Evolutionary conservation across 2,888 invertebrate species (phyloP).

Genomic region (Lycia hirtaria): DNA sequence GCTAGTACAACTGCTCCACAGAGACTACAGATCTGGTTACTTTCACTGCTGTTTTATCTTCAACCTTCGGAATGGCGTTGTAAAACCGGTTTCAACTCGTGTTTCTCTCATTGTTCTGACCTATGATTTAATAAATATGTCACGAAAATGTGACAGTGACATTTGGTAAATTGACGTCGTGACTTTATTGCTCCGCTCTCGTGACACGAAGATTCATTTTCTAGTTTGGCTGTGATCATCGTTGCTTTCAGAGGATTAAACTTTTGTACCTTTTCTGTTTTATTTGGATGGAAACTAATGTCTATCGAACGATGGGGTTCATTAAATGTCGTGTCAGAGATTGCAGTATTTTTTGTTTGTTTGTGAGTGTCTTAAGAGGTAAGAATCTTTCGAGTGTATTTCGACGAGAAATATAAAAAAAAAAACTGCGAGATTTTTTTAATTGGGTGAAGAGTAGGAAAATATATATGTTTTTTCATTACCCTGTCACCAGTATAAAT

Average conservation of each 20-base stretch:
- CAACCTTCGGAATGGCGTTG: constrained; percentile 54
- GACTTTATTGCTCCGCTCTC: constrained; percentile 19
- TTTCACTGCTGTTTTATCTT: constrained; percentile 60
- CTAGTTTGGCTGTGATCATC: constrained; percentile 2
- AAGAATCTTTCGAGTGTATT: no score
- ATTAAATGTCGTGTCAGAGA: neutral
- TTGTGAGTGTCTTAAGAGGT: no score
- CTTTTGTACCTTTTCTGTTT: neutral
- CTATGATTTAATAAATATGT: constrained; percentile 35
- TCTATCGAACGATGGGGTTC: no score
- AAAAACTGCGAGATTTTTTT: neutral
- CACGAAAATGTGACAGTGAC: constrained; percentile 20
- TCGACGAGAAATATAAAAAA: no score
- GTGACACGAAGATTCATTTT: constrained; percentile 8
- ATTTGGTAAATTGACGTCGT: constrained; percentile 20
- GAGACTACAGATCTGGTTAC: no score
- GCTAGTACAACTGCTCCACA: constrained; percentile 40
- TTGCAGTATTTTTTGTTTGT: neutral
- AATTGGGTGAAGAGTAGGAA: no score
- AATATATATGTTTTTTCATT: no score
- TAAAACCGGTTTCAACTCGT: constrained; percentile 53
- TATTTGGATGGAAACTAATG: neutral
- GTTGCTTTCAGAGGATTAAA: constrained; percentile 8
- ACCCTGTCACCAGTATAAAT: no score
- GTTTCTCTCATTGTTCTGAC: constrained; percentile 43